Evolutionary conservation across 2,888 invertebrate species (phyloP).

Genomic region (Achlya flavicornis): DNA sequence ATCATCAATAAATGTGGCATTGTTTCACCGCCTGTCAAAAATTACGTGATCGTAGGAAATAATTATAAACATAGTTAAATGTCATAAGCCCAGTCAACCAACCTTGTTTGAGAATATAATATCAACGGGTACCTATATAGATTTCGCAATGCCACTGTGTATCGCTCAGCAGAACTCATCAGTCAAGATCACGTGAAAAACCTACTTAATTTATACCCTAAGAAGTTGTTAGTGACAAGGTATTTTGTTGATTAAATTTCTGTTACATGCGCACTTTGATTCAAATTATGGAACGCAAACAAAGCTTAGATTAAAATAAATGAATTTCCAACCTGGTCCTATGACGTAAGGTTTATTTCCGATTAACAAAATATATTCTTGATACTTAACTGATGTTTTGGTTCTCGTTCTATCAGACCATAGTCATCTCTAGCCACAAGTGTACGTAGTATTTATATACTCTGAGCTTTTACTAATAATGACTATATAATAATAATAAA

Average conservation of each 20-base stretch:
- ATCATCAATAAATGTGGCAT: conserved; percentile 41
- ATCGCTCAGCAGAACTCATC: conserved; percentile 1
- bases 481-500: too few relatives aligned
- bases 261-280: background rate
- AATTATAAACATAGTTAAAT: conserved; percentile 54
- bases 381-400: too few relatives aligned
- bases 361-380: too few relatives aligned
- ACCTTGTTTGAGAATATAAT: conserved; percentile 31
- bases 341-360: too few relatives aligned
- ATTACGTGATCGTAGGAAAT: conserved; percentile 53
- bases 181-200: conserved; percentile 7
- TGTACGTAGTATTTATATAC: too few relatives aligned
- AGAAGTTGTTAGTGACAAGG: background rate
- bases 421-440: too few relatives aligned
- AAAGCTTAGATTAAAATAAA: too few relatives aligned
- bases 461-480: too few relatives aligned
- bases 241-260: background rate
- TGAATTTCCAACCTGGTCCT: too few relatives aligned
- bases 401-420: too few relatives aligned
- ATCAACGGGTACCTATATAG: conserved; percentile 18
- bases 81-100: conserved; percentile 34
- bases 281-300: too few relatives aligned
- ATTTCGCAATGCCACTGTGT: conserved; percentile 35
- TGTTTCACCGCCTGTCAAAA: conserved; percentile 45
- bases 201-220: background rate